Percentiles rank a stretch among this genome's conserved stretches.
Conservation (phyloP, 2,797 vertebrate species). For the Smutsia gigantea region DNA sequence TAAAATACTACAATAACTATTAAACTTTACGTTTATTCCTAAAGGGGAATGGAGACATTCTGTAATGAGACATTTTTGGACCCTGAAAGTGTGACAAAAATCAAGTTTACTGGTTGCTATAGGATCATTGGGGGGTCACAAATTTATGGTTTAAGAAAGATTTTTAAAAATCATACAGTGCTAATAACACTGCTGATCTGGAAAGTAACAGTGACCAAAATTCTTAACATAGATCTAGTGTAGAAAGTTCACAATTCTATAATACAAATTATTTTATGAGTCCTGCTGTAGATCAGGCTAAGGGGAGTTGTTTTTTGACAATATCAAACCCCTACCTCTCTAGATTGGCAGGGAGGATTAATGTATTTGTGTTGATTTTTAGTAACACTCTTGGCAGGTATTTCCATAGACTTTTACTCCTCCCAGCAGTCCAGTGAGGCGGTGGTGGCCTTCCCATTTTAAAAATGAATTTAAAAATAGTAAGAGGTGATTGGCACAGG, state of each 20-base stretch:
- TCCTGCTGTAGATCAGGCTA: not conserved
- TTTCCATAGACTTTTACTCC: not conserved
- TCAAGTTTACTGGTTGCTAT: not conserved
- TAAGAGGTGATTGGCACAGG: not conserved
- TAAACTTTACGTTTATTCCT: not conserved
- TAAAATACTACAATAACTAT: not conserved
- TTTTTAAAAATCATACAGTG: not conserved
- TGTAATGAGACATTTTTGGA: not conserved
- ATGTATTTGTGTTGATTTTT: not conserved
- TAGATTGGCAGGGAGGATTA: not conserved
- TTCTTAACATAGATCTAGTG: not conserved
- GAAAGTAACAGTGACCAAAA: not conserved
- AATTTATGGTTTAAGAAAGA: not conserved
- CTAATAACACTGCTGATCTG: constrained; percentile 22
- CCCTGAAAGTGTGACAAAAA: not conserved
- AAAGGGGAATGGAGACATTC: not conserved
- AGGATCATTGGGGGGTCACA: not conserved
- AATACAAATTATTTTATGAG: not conserved
- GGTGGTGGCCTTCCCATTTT: not conserved
- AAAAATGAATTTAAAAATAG: not conserved
- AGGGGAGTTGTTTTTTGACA: not conserved
- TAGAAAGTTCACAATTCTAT: not conserved
- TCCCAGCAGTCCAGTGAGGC: not conserved
- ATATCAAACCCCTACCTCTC: not conserved
- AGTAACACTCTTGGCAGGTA: not conserved